Base-by-base conservation (phyloP, 2,797 vertebrate species). In the Betta splendens region DNA sequence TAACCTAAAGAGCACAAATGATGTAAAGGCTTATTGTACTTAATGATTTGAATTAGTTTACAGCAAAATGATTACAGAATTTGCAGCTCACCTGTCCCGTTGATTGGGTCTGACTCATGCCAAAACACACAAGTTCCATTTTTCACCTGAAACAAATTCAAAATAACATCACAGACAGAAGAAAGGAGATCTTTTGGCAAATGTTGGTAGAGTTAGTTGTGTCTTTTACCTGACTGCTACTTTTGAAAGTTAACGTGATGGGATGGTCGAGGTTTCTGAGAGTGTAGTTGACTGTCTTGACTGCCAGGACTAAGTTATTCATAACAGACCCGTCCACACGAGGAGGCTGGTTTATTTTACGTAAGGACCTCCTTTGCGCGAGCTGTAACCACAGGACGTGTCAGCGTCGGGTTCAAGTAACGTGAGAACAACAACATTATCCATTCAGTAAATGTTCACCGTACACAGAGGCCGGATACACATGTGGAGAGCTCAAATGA, bases 91-190 rank as follows among this genome's bases (percentile, higher is more conserved):
- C 88, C 88, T 66, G 56, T 28, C 69, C 44, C 50, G 5, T 51
- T 0, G 0, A 3, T 1, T 0, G 0, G 0, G 0, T 11, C 1
- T 13, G 46, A 12, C 7, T 82, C 80, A 22, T 87, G 2, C 90
- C 90, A 93, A 44, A 75, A 92, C 37, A 90, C 89, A 77, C 92
- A 93, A 1, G 1, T 35, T 5, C 81, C 87, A 2, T 7, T 25
- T 7, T 17, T 2, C 3, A 0, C 37, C 89, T 92, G 81, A 62
- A 84, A 83, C n/a, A 67, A 12, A 64, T 28, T 31, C 1, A 40
- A 32, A 25, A 5, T 15, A 1, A 1, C 21, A 10, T 45, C 0
- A 64, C 17, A 16, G n/a, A 1, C 1, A 43, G 20, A 57, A 10
- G 0, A 13, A 25, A 51, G 50, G 2, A 11, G 0, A 5, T 5